These are phyloP conservation scores for Lasioglossum figueresi DNA, from an alignment of 2,888 invertebrate genomes.

Conservation along the genomic window DNA sequence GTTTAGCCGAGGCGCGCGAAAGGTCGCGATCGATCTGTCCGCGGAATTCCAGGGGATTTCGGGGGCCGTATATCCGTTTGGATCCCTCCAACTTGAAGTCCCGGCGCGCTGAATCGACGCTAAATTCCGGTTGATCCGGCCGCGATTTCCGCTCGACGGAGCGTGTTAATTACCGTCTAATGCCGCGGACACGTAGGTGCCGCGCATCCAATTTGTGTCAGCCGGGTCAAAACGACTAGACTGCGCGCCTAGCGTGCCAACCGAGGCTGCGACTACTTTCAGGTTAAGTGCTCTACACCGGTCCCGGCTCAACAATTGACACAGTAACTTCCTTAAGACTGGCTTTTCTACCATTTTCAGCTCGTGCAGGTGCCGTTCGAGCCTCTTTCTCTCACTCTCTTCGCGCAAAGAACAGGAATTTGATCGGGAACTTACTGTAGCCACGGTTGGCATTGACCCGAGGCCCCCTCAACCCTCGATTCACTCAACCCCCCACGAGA, in stretches of 20 bases:
- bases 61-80: neutral
- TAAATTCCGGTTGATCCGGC: slow-evolving; percentile 32
- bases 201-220: slow-evolving; percentile 64
- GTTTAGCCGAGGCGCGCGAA: neutral
- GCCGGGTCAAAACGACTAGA: slow-evolving; percentile 66
- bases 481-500: neutral
- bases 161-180: slow-evolving; percentile 61
- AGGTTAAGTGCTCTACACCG: slow-evolving; percentile 61
- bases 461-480: neutral
- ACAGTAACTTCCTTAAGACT: slow-evolving; percentile 65
- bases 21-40: neutral
- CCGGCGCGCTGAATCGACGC: slow-evolving; percentile 11
- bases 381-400: neutral
- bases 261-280: slow-evolving; percentile 61
- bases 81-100: neutral
- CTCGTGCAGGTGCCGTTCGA: slow-evolving; percentile 8
- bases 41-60: neutral
- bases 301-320: slow-evolving; percentile 65
- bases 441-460: neutral
- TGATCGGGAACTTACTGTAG: neutral
- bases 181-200: slow-evolving; percentile 42
- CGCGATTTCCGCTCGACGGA: slow-evolving; percentile 28
- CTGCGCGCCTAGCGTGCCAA: slow-evolving; percentile 56
- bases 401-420: neutral
- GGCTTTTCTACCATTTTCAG: slow-evolving; percentile 48